A percentile compares a stretch with the other conserved stretches of the same genome.
Evolutionary conservation across 2,113 vertebrate species (phyloP).

Genomic region (Sterna hirundo): DNA sequence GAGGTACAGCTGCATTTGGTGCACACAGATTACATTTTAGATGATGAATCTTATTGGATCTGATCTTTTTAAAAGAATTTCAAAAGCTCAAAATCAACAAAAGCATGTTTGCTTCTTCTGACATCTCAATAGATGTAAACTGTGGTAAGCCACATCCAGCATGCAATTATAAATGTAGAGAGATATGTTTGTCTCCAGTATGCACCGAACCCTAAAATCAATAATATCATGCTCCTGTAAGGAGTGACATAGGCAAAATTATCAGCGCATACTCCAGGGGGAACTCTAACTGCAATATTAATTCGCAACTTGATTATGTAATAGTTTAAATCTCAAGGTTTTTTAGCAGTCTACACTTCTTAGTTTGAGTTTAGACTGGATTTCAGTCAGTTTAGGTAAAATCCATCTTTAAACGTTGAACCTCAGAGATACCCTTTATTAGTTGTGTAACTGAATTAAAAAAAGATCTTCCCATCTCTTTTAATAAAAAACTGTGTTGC

Average conservation of each 20-base stretch:
- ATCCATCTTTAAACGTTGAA: not conserved
- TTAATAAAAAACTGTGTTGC: not conserved
- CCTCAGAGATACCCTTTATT: not conserved
- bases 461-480: not conserved
- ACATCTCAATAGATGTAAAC: not conserved
- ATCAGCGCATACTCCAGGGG: not conserved
- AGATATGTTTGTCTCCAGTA: not conserved
- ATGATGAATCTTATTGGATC: not conserved
- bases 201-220: not conserved
- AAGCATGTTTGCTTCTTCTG: not conserved
- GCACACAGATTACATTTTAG: not conserved
- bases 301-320: not conserved
- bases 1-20: not conserved
- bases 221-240: rapidly evolving
- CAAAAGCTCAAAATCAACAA: not conserved
- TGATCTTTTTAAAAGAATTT: not conserved
- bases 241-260: not conserved
- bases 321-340: not conserved
- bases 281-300: not conserved
- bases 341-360: not conserved
- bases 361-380: not conserved
- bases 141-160: not conserved
- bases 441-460: not conserved
- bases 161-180: not conserved
- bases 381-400: not conserved